Evolutionary conservation across 1,140 invertebrate genomes (phyloP).

Genomic region (Steinernema khuongi): DNA sequence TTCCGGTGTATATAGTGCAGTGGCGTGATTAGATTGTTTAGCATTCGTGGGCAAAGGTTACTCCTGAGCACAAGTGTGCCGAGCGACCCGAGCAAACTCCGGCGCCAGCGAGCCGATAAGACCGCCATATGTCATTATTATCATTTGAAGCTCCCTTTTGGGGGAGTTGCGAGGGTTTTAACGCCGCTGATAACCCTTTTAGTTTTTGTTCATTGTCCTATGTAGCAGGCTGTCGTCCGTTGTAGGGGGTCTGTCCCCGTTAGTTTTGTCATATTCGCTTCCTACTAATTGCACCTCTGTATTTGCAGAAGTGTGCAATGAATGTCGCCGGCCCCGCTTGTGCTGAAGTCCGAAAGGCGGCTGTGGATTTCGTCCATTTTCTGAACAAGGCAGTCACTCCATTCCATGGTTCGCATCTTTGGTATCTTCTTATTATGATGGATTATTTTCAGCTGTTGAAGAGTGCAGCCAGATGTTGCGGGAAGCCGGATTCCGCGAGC

Average conservation of each 20-base stretch:
- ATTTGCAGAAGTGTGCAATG: neutral
- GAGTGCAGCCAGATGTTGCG: conserved; percentile 57
- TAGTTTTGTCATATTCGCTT: neutral
- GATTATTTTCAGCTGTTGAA: conserved; percentile 59
- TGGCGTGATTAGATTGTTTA: too few relatives aligned
- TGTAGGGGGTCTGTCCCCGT: neutral
- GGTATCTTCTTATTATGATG: neutral
- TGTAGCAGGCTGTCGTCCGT: too few relatives aligned
- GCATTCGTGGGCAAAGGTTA: too few relatives aligned
- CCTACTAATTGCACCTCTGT: neutral
- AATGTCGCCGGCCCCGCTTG: conserved; percentile 18
- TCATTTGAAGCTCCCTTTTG: too few relatives aligned
- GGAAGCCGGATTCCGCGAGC: conserved; percentile 60
- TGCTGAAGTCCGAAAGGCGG: conserved; percentile 34
- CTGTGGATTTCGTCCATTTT: conserved; percentile 36
- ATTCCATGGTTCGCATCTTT: conserved; percentile 36
- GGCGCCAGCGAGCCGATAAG: too few relatives aligned
- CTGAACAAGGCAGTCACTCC: conserved; percentile 41
- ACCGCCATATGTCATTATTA: too few relatives aligned
- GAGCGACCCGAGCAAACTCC: too few relatives aligned
- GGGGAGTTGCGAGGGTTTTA: too few relatives aligned
- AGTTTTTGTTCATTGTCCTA: too few relatives aligned
- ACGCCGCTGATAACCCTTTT: too few relatives aligned
- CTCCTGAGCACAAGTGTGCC: too few relatives aligned
- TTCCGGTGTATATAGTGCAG: too few relatives aligned